These are phyloP conservation scores for Sussaba pulchella DNA, from an alignment of 2,888 invertebrate genomes.

Conservation along the genomic window DNA sequence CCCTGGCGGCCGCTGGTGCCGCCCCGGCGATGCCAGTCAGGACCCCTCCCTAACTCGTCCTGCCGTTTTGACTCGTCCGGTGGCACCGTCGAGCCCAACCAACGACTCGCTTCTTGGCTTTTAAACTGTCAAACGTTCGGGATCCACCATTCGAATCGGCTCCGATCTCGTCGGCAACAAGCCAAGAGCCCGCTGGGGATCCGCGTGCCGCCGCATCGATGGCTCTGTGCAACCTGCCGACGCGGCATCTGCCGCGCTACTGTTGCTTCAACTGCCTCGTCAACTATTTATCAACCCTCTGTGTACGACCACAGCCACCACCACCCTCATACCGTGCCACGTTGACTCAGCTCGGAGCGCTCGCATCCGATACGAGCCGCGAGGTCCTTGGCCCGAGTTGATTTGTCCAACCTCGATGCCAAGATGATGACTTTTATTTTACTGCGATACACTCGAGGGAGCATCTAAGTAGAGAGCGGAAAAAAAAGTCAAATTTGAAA, in stretches of 20 bases:
- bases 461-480: no score
- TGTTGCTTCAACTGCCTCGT: constrained; percentile 72
- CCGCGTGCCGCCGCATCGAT: constrained; percentile 33
- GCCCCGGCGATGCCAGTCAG: constrained; percentile 54
- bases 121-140: constrained; percentile 83
- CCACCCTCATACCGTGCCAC: constrained; percentile 75
- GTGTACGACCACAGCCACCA: constrained; percentile 81
- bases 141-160: constrained; percentile 78
- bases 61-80: constrained; percentile 64
- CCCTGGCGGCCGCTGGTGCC: constrained; percentile 60
- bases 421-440: no score
- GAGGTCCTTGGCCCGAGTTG: no score
- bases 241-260: constrained; percentile 61
- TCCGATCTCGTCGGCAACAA: constrained; percentile 73
- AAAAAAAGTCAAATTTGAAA: no score
- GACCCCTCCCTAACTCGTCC: constrained; percentile 56
- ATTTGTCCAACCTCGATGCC: no score
- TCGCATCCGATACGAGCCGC: no score
- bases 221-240: constrained; percentile 63
- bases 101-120: constrained; percentile 79
- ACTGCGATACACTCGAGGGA: no score
- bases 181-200: constrained; percentile 15
- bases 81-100: constrained; percentile 63
- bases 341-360: no score
- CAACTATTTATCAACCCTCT: constrained; percentile 81